A percentile compares a stretch with the other conserved stretches of the same genome.
Evolutionary conservation across 2,888 invertebrate species (phyloP).

Genomic region (Trissonchulus sp.): DNA sequence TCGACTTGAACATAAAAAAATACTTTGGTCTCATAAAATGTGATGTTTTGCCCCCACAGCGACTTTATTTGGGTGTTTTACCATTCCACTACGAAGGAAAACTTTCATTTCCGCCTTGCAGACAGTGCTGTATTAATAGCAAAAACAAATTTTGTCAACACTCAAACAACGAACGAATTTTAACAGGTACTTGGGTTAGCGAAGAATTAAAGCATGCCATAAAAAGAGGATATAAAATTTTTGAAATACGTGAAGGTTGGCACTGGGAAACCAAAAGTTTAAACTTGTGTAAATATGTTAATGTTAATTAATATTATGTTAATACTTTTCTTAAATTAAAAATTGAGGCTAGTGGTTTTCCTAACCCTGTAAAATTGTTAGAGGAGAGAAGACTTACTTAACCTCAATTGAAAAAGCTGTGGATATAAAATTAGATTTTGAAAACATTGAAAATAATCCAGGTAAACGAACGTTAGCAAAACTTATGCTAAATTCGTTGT

Average conservation of each 20-base stretch:
- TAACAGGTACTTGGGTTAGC: constrained; percentile 28
- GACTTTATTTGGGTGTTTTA: constrained; percentile 30
- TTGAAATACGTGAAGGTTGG: constrained; percentile 42
- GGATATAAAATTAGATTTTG: constrained; percentile 38
- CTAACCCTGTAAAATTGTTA: constrained; percentile 35
- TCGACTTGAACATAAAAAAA: constrained; percentile 11
- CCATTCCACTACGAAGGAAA: constrained; percentile 39
- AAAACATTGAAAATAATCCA: constrained; percentile 25
- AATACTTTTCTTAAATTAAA: background rate
- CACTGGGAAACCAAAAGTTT: constrained; percentile 36
- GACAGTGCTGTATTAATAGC: constrained; percentile 37
- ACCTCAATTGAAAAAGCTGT: constrained; percentile 35
- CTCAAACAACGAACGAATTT: background rate
- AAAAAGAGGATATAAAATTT: constrained; percentile 27
- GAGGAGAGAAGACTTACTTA: constrained; percentile 40
- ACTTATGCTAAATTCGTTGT: constrained; percentile 39
- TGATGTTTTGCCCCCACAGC: constrained; percentile 14
- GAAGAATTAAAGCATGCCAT: constrained; percentile 38
- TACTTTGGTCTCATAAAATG: constrained; percentile 20
- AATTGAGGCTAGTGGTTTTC: constrained; percentile 37
- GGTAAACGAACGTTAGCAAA: background rate
- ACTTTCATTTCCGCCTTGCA: constrained; percentile 43
- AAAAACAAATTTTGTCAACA: constrained; percentile 28
- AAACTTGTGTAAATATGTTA: background rate
- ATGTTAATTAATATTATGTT: background rate